Base-by-base conservation (phyloP, 2,888 invertebrate genomes). In the Eilema griseolum region DNA sequence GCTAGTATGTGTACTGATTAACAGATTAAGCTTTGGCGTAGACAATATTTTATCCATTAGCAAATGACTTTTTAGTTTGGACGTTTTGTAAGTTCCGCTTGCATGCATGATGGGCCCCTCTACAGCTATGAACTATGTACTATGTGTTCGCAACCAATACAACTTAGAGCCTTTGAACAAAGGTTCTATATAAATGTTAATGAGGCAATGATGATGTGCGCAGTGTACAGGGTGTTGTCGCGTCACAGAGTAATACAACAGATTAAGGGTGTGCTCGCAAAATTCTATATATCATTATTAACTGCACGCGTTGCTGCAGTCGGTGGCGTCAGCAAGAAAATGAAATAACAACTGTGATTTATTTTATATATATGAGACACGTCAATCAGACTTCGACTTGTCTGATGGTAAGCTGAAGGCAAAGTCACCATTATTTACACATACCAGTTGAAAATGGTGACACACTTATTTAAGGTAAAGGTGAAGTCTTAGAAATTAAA, bases 231-330 rank as follows among this genome's bases (percentile, higher is more conserved):
- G 71, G 65, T 80, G 76, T 74, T 73, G 72, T 67, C 74, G 68
- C 71, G 56, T 71, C 82, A 83, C 68, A 61, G 69, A 75, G 78
- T 86, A 85, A 87, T 86, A 83, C 84, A 46, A 61, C 74, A 80
- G 86, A 88, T 85, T 86, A 88, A 84, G 83, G 85, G 84, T 77
- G 66, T 71, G 83, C 79, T 81, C 74, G 76, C 81, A 84, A 84
- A 85, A 84, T 80, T 81, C 82, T 84, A 85, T 85, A 85, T 73
- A 79, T 85, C 86, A 87, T 86, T 86, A 87, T 88, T 86, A 85
- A 87, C 83, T 80, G 83, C 80, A 75, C 69, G 77, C 74, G 82
- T 65, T 76, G 79, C 80, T 67, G 71, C 70, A 74, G 28, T 41
- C 12, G 10, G 78, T 75, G 82, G 16, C 16, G 77, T 63, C 7